Evolutionary conservation across 2,797 vertebrate species (phyloP).

Genomic region (Lepilemur ruficaudatus): DNA sequence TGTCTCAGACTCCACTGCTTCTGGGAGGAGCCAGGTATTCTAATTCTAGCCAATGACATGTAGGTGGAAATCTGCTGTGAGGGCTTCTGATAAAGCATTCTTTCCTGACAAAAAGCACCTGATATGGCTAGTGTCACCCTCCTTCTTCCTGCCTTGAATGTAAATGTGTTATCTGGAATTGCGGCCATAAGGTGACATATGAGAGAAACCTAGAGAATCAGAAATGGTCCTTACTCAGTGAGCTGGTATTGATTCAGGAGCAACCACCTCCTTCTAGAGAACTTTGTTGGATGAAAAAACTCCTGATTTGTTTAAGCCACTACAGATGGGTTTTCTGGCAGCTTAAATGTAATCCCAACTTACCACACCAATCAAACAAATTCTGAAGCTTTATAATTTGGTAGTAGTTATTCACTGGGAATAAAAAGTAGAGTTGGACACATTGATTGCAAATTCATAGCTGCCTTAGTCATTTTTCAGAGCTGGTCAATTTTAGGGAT

Average conservation of each 20-base stretch:
- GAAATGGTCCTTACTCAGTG: background rate
- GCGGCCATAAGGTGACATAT: no score
- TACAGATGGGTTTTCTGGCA: background rate
- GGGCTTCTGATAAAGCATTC: background rate
- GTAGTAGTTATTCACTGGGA: background rate
- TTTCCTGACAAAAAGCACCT: background rate
- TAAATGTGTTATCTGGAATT: background rate
- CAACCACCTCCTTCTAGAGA: background rate
- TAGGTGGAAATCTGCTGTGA: background rate
- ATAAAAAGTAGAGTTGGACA: background rate
- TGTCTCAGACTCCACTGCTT: background rate
- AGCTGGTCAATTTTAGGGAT: background rate
- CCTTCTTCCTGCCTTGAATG: background rate
- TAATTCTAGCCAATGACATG: background rate
- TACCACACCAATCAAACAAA: background rate
- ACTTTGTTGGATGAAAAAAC: background rate
- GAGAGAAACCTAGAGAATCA: background rate
- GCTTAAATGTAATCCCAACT: background rate
- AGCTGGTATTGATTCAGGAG: background rate
- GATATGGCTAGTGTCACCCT: background rate
- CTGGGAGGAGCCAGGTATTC: background rate
- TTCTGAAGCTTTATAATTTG: background rate
- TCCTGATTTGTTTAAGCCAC: background rate
- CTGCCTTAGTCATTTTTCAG: constrained; percentile 10
- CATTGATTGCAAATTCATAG: background rate